Conservation (phyloP, 2,797 vertebrate species). For the Apogon talboti region DNA sequence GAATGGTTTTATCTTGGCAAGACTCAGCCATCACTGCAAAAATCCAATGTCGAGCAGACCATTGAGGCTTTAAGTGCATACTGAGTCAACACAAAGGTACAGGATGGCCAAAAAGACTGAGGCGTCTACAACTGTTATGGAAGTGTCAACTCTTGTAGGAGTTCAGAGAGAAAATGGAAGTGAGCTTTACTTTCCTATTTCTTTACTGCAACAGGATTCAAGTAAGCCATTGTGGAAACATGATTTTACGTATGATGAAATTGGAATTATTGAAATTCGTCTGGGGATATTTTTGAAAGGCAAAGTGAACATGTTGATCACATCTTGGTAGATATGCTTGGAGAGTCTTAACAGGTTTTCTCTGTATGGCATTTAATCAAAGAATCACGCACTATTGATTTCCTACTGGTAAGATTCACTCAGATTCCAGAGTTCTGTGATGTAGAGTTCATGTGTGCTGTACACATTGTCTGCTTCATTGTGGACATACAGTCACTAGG, state of each 20-base stretch:
- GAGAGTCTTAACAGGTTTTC: background rate
- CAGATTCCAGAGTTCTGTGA: constrained; percentile 12
- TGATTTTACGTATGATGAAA: constrained; percentile 7
- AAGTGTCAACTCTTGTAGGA: constrained; percentile 23
- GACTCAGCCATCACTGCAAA: constrained; percentile 6
- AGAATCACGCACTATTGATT: background rate
- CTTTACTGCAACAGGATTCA: constrained; percentile 8
- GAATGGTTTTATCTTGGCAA: constrained; percentile 5
- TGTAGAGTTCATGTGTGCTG: constrained; percentile 31
- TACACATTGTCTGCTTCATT: background rate
- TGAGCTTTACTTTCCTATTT: constrained; percentile 21
- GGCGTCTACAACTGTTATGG: constrained; percentile 11
- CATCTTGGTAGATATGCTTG: constrained; percentile 14
- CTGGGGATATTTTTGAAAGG: constrained; percentile 18
- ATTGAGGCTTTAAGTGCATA: constrained; percentile 7
- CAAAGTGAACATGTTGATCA: constrained; percentile 8
- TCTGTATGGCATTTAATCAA: constrained; percentile 16
- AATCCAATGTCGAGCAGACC: background rate
- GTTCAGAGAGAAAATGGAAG: constrained; percentile 6
- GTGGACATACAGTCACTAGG: constrained; percentile 1
- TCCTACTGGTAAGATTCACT: constrained; percentile 16
- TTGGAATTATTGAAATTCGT: constrained; percentile 11
- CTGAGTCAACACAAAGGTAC: constrained; percentile 13
- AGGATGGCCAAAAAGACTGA: constrained; percentile 2
- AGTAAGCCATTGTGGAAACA: constrained; percentile 1